Conservation (phyloP, 2,888 invertebrate genomes). For the Melinaea marsaeus region DNA sequence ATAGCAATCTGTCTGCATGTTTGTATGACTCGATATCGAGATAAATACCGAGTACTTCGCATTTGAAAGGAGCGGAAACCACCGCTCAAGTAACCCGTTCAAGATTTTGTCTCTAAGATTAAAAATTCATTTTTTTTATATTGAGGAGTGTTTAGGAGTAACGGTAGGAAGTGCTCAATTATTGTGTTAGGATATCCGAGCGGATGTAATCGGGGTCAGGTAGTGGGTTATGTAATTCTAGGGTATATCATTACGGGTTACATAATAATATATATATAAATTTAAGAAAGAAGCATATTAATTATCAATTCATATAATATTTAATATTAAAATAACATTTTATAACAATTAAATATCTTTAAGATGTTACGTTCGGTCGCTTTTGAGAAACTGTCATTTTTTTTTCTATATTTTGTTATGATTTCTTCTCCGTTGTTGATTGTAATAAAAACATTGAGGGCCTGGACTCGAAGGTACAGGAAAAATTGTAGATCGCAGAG, state of each 20-base stretch:
- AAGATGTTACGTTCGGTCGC: neutral
- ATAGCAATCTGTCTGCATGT: slow-evolving; percentile 3
- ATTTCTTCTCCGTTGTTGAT: slow-evolving; percentile 29
- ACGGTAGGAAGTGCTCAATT: slow-evolving; percentile 69
- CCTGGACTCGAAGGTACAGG: slow-evolving; percentile 38
- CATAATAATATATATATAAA: neutral
- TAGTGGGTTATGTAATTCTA: slow-evolving; percentile 41
- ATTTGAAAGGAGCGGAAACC: slow-evolving; percentile 57
- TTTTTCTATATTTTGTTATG: slow-evolving; percentile 26
- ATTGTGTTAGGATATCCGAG: slow-evolving; percentile 66
- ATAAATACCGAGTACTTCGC: slow-evolving; percentile 15
- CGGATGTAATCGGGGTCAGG: slow-evolving; percentile 62
- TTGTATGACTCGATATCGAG: slow-evolving; percentile 12
- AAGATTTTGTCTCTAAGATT: slow-evolving; percentile 55
- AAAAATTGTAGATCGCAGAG: slow-evolving; percentile 52
- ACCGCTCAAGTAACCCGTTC: slow-evolving; percentile 58
- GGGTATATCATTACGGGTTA: slow-evolving; percentile 11
- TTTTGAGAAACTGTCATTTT: slow-evolving; percentile 1
- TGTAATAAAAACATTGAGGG: slow-evolving; percentile 29
- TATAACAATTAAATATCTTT: too few relatives aligned
- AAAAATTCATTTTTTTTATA: slow-evolving; percentile 62
- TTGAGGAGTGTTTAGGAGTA: slow-evolving; percentile 47
- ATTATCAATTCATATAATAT: neutral
- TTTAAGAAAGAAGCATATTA: neutral
- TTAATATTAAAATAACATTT: too few relatives aligned